Conservation (phyloP, 1,140 invertebrate species). For the Yoshiicerus persimilis region DNA sequence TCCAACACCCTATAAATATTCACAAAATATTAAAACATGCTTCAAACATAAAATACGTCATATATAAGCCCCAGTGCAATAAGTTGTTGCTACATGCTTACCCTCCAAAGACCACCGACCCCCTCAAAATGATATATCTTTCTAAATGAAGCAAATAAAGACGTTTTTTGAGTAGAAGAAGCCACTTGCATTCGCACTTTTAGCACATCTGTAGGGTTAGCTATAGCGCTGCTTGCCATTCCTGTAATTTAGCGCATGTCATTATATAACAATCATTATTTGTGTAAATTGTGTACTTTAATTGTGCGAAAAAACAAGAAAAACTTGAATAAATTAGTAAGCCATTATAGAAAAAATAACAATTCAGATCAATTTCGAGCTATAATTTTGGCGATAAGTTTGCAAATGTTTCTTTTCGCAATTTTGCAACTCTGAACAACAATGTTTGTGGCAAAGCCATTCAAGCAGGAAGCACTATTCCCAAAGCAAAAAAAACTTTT, state of each 20-base stretch:
- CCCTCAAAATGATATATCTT: slow-evolving; percentile 62
- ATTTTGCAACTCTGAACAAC: too few species aligned
- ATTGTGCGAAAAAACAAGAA: neutral
- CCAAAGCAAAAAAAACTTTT: neutral
- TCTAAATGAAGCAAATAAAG: slow-evolving; percentile 37
- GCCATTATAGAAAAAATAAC: too few species aligned
- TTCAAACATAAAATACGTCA: too few species aligned
- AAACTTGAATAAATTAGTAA: neutral
- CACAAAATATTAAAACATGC: neutral
- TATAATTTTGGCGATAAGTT: too few species aligned
- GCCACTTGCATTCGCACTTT: slow-evolving; percentile 89
- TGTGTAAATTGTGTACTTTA: too few species aligned
- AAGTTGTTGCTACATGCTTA: slow-evolving; percentile 61
- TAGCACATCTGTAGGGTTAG: slow-evolving; percentile 96
- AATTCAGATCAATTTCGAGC: too few species aligned
- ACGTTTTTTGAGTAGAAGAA: neutral
- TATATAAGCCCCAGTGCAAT: too few species aligned
- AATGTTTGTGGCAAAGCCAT: too few species aligned
- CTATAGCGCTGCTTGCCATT: slow-evolving; percentile 88
- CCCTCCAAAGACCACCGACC: slow-evolving; percentile 80
- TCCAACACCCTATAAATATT: slow-evolving; percentile 70
- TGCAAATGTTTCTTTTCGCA: too few species aligned
- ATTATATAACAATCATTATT: too few species aligned
- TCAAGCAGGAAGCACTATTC: neutral
- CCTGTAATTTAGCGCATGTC: slow-evolving; percentile 52